Percentiles rank a stretch among this genome's conserved stretches.
phyloP scores from a whole-genome alignment of 2,113 vertebrate species.

The Artemisiospiza belli region DNA sequence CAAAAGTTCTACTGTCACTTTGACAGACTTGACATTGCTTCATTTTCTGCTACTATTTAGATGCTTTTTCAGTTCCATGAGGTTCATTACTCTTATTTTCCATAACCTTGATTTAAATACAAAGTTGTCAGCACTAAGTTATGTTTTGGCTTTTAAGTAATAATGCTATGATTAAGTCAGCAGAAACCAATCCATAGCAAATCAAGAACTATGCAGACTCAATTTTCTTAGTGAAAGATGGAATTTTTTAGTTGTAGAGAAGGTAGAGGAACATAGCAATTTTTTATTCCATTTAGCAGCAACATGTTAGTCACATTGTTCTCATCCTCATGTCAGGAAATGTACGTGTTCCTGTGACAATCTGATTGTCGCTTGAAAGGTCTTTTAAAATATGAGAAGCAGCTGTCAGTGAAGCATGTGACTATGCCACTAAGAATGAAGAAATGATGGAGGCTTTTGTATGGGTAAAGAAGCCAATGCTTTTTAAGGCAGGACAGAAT shows the following conservation, averaged over 20 bases:
- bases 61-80: neutral
- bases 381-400: neutral
- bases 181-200: neutral
- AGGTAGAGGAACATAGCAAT: neutral
- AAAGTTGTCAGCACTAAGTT: neutral
- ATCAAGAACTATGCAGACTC: neutral
- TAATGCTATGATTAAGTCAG: neutral
- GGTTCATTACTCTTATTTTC: neutral
- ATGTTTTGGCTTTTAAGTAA: neutral
- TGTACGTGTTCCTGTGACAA: neutral
- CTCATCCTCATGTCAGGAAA: neutral
- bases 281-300: neutral
- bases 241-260: neutral
- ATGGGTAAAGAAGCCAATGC: neutral
- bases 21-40: neutral
- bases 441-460: neutral
- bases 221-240: neutral
- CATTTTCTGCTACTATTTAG: neutral
- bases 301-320: neutral
- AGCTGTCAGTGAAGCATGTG: neutral
- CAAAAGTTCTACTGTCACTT: neutral
- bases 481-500: neutral
- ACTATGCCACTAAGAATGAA: neutral
- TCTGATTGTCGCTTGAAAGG: neutral
- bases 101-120: neutral